Percentiles rank a stretch among this genome's conserved stretches.
Conservation (phyloP, 2,797 vertebrate genomes). For the Amblyopsis hoosieri region DNA sequence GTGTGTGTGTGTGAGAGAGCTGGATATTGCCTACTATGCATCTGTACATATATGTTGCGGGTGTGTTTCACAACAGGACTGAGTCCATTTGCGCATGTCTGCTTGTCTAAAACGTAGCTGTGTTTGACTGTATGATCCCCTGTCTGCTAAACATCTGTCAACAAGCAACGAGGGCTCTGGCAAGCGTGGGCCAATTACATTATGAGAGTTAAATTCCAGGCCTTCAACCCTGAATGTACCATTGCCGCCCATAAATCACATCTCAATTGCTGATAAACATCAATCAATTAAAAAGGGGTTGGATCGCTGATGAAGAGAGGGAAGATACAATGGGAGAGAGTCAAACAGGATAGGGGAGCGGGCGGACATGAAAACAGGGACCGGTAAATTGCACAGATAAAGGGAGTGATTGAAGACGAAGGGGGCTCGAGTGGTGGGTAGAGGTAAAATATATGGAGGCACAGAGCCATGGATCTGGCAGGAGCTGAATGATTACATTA, state of each 20-base stretch:
- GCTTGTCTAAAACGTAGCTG: too few species aligned
- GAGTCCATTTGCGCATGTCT: too few species aligned
- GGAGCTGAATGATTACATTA: conserved; percentile 44
- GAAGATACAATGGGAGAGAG: conserved; percentile 1
- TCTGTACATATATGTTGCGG: too few species aligned
- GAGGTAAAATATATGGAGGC: conserved; percentile 13
- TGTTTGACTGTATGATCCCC: too few species aligned
- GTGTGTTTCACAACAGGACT: too few species aligned
- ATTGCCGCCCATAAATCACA: conserved; percentile 19
- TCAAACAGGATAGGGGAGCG: conserved; percentile 14
- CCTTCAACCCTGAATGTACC: conserved; percentile 27
- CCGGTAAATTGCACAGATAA: conserved; percentile 40
- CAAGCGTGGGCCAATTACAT: conserved; percentile 16
- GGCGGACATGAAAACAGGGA: conserved; percentile 12
- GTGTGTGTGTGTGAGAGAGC: conserved; percentile 1
- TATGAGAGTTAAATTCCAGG: conserved; percentile 30
- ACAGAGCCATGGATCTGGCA: conserved; percentile 31
- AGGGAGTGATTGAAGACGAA: conserved; percentile 30
- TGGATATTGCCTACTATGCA: too few species aligned
- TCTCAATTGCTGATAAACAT: conserved; percentile 41
- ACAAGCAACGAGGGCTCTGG: conserved; percentile 23
- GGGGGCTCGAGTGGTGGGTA: conserved; percentile 4
- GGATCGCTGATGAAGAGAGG: conserved; percentile 11
- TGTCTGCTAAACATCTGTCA: conserved; percentile 11
- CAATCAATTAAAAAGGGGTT: conserved; percentile 26